Percentiles rank a stretch among this genome's conserved stretches.
Evolutionary conservation across 2,113 vertebrate genomes (phyloP).

Genomic region (Mormyrus iriodes): DNA sequence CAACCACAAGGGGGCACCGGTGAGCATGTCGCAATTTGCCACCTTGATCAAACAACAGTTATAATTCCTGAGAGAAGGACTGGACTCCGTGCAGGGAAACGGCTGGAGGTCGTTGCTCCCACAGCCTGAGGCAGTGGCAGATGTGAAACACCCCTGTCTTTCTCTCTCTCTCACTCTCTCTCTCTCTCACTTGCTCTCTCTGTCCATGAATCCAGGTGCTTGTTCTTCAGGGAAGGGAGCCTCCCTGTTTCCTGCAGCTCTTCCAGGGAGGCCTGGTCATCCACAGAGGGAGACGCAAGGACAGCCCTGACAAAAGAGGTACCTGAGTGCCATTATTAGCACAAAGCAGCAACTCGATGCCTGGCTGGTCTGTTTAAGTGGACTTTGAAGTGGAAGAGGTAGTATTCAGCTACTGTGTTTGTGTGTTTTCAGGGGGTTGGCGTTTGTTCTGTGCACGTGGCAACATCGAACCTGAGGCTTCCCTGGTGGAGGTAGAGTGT

Average conservation of each 20-base stretch:
- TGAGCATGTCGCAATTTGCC: conserved; percentile 11
- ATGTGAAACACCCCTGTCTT: neutral
- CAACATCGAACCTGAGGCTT: conserved; percentile 55
- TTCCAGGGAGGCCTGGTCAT: conserved; percentile 65
- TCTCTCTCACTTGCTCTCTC: neutral
- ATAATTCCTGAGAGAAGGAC: neutral
- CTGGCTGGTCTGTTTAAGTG: neutral
- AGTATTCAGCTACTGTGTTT: neutral
- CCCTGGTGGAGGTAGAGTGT: conserved; percentile 59
- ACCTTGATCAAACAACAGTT: neutral
- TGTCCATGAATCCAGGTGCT: conserved; percentile 47
- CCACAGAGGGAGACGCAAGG: conserved; percentile 50
- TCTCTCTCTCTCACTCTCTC: neutral
- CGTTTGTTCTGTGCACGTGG: conserved; percentile 62
- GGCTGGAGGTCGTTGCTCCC: neutral
- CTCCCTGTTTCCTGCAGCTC: conserved; percentile 67
- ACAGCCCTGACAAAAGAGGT: conserved; percentile 45
- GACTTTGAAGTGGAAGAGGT: neutral
- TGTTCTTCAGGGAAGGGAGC: conserved; percentile 60
- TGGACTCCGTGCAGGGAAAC: neutral
- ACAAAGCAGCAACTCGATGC: neutral
- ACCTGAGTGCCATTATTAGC: neutral
- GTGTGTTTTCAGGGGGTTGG: conserved; percentile 39
- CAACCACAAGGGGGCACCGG: conserved; percentile 48
- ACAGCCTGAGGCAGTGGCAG: neutral